Evolutionary conservation across 2,888 invertebrate species (phyloP).

Genomic region (Scaptodrosophila latifasciaeformis): DNA sequence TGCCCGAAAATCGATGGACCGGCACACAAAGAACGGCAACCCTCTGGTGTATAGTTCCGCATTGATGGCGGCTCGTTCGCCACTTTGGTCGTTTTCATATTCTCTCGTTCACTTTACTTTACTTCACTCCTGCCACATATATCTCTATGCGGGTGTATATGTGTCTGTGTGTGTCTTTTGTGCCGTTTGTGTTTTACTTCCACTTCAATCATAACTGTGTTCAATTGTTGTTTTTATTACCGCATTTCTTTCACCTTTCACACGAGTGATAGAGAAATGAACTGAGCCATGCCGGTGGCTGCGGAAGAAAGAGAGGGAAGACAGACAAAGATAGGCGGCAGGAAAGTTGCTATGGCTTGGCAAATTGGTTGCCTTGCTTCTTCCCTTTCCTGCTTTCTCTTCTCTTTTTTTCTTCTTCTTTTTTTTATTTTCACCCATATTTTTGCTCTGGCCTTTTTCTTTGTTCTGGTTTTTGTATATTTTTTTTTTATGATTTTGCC

Average conservation of each 20-base stretch:
- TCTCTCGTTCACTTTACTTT: slow-evolving; percentile 9
- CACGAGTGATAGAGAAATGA: slow-evolving; percentile 9
- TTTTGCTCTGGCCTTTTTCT: background rate
- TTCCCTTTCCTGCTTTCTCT: slow-evolving; percentile 26
- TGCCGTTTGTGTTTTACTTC: slow-evolving; percentile 45
- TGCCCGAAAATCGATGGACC: too few relatives aligned
- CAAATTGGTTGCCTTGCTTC: slow-evolving; percentile 37
- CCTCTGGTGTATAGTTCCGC: slow-evolving; percentile 47
- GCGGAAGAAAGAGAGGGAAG: background rate
- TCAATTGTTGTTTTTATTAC: slow-evolving; percentile 70
- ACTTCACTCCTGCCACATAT: slow-evolving; percentile 4
- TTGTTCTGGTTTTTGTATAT: slow-evolving; percentile 5
- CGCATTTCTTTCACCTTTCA: slow-evolving; percentile 58
- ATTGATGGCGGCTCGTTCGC: slow-evolving; percentile 40
- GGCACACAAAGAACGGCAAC: background rate
- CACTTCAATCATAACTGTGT: slow-evolving; percentile 68
- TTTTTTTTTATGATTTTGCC: slow-evolving; percentile 39
- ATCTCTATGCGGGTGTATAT: slow-evolving; percentile 4
- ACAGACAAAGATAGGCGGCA: background rate
- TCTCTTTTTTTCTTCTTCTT: slow-evolving; percentile 16
- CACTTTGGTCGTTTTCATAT: slow-evolving; percentile 30
- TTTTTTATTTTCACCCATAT: slow-evolving; percentile 26
- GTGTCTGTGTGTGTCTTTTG: slow-evolving; percentile 21
- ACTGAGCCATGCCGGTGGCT: slow-evolving; percentile 18
- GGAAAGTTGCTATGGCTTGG: slow-evolving; percentile 5